Conservation (phyloP, 2,888 invertebrate genomes). For the Stenchaetothrips biformis region DNA sequence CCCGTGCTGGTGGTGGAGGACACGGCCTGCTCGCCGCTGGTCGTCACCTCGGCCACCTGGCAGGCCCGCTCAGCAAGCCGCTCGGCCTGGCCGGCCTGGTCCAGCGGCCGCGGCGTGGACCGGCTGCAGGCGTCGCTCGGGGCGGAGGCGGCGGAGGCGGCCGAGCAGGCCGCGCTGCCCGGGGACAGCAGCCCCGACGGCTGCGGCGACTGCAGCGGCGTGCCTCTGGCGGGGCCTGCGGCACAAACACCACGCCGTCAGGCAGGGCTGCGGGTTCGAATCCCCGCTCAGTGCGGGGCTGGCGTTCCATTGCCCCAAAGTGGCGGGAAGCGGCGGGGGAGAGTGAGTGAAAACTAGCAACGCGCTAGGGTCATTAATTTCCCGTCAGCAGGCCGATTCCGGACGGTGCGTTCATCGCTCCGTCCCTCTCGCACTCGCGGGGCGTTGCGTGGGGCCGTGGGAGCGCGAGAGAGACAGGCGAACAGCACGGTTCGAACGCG, state of each 20-base stretch:
- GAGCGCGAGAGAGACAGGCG: too few species aligned
- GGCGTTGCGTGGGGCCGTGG: too few species aligned
- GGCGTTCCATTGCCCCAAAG: too few species aligned
- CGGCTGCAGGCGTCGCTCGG: not conserved
- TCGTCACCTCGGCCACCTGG: slow-evolving; percentile 19
- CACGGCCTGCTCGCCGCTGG: slow-evolving; percentile 12
- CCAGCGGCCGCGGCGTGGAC: not conserved
- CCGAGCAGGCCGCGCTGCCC: not conserved
- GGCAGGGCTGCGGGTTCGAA: too few species aligned
- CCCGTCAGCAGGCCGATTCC: too few species aligned
- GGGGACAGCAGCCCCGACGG: slow-evolving; percentile 9
- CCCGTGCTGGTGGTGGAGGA: not conserved
- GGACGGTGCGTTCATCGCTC: too few species aligned
- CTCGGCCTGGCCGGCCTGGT: not conserved
- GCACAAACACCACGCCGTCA: not conserved
- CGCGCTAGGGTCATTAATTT: too few species aligned
- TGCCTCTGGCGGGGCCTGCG: not conserved
- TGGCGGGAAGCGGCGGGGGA: too few species aligned
- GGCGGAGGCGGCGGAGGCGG: not conserved
- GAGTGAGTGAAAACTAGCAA: too few species aligned
- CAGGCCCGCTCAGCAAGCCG: not conserved
- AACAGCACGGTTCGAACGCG: too few species aligned
- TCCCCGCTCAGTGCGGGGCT: too few species aligned
- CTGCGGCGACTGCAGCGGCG: slow-evolving; percentile 16
- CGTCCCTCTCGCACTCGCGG: too few species aligned